phyloP scores from a whole-genome alignment of 1,140 invertebrate genomes.

The Euwallacea similis region DNA sequence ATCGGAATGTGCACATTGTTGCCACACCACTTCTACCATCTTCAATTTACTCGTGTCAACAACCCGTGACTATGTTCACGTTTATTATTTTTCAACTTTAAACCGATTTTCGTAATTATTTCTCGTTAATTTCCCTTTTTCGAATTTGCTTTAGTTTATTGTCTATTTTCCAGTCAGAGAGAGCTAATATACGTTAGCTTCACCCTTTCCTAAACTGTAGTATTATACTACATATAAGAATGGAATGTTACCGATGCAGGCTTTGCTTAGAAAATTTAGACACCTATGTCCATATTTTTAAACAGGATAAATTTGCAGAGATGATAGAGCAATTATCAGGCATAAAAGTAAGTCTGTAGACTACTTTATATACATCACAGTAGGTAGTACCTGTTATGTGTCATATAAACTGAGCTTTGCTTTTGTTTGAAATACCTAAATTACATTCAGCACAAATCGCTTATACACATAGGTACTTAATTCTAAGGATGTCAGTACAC shows the following conservation, averaged over 20 bases:
- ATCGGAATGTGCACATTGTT: too few species aligned
- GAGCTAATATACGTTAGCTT: too few species aligned
- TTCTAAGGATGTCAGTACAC: neutral
- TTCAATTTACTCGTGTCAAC: too few species aligned
- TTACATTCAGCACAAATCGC: neutral
- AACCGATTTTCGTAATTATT: too few species aligned
- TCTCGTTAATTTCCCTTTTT: too few species aligned
- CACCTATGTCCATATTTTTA: slow-evolving; percentile 3
- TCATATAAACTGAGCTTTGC: neutral
- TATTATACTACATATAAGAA: neutral
- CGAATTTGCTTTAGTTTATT: too few species aligned
- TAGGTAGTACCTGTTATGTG: neutral
- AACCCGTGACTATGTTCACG: too few species aligned
- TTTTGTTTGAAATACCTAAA: neutral
- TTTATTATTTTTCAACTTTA: too few species aligned
- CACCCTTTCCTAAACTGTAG: too few species aligned
- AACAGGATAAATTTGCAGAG: neutral
- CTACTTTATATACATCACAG: neutral
- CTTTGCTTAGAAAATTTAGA: slow-evolving; percentile 4
- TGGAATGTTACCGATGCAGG: slow-evolving; percentile 5
- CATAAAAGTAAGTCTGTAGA: slow-evolving; percentile 5
- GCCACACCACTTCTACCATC: too few species aligned
- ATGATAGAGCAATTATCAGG: slow-evolving; percentile 6
- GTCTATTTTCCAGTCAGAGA: too few species aligned
- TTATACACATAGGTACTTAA: neutral